Evolutionary conservation across 1,140 invertebrate genomes (phyloP).

Genomic region (Psilanteris sp.): DNA sequence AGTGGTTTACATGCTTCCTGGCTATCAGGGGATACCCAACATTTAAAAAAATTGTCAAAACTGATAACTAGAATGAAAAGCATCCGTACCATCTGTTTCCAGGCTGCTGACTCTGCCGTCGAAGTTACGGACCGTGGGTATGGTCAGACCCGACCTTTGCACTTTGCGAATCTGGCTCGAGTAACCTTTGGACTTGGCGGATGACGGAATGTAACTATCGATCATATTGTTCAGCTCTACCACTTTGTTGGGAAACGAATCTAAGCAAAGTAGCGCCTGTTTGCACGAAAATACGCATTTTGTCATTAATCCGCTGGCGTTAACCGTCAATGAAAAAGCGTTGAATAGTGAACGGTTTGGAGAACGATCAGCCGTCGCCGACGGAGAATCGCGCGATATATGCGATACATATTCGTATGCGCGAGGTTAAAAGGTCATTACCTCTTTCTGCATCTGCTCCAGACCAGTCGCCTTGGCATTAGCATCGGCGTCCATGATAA

Average conservation of each 20-base stretch:
- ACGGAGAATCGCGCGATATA: constrained; percentile 14
- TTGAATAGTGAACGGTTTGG: constrained; percentile 19
- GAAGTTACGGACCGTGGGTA: no score
- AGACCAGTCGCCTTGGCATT: constrained; percentile 58
- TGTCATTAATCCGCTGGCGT: background rate
- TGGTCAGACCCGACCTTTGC: constrained; percentile 50
- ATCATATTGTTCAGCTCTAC: constrained; percentile 69
- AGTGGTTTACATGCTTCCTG: no score
- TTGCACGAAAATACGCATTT: constrained; percentile 9
- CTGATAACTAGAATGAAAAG: no score
- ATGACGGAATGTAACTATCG: constrained; percentile 65
- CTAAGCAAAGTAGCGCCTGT: constrained; percentile 68
- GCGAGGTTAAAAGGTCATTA: constrained; percentile 54
- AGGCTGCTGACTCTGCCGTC: no score
- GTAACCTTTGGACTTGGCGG: constrained; percentile 53
- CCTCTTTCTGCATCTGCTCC: constrained; percentile 63
- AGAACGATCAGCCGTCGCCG: constrained; percentile 2
- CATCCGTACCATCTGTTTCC: no score
- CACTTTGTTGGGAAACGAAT: constrained; percentile 70
- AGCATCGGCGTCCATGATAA: constrained; percentile 31
- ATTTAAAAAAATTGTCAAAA: no score
- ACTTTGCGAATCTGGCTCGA: constrained; percentile 25
- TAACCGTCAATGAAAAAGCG: constrained; percentile 17
- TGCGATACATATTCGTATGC: constrained; percentile 23
- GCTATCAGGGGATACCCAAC: no score